Evolutionary conservation across 2,113 vertebrate genomes (phyloP), one percentile per base, ranked within the genome.

Genomic region (Tragulus kanchil): DNA sequence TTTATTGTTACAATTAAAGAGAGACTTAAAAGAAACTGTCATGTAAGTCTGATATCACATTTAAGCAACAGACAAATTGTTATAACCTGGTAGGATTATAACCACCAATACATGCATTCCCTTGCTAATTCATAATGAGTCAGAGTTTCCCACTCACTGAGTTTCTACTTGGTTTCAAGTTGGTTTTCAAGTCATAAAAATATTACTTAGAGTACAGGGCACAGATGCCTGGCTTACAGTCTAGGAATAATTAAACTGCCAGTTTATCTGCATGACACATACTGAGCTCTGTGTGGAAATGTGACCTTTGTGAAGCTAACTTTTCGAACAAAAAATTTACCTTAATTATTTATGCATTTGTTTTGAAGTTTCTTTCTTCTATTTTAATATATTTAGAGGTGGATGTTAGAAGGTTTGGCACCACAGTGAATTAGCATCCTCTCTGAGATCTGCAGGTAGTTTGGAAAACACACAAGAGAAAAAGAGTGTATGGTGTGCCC

Each of bases 1-100:
- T 97, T 97, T 83, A 95, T 97, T 97, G 85, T 88, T 94, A 94
- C 97, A 97, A 97, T 93, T 87, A 97, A 96, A 97, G 85, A 78
- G 56, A 90, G 26, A 95, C 96, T 98, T 97, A 58, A 98, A 98
- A 97, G 92, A 81, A 94, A 71, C 50, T 75, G 59, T 81, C 21
- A 16, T 94, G 77, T 92, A 92, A 96, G 50, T 94, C 0, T 95
- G 97, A 96, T 85, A 91, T 73, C 17, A 1, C 87, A 61, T 98
- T 97, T 97, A 97, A 95, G 95, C 96, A 95, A 95, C 58, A 94
- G 87, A 96, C 87, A 96, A 95, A 94, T 58, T 62, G 56, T 83
- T 85, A 79, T 67, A 97, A 94, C 85, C 95, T 94, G 25, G 23
- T 89, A 65, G 90, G 36, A 3, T 90, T 95, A 61, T 78, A 77